Evolutionary conservation across 2,113 vertebrate genomes (phyloP).

Genomic region (Lophius piscatorius): DNA sequence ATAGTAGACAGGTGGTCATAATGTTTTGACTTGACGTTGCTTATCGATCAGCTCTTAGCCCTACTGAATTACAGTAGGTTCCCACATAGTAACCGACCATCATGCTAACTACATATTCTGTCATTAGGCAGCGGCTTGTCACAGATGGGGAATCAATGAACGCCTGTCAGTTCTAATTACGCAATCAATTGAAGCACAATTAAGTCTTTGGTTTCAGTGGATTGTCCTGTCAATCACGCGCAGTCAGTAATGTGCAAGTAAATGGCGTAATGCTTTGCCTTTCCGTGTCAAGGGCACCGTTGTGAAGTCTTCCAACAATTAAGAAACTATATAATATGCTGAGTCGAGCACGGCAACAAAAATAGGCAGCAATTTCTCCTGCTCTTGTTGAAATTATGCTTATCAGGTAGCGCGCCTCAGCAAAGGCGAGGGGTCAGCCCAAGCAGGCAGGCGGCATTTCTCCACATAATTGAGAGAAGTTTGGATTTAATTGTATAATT

Average conservation of each 20-base stretch:
- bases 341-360: slow-evolving; percentile 69
- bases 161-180: slow-evolving; percentile 74
- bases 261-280: slow-evolving; percentile 64
- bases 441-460: slow-evolving; percentile 77
- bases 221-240: slow-evolving; percentile 71
- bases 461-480: slow-evolving; percentile 83
- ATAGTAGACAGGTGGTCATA: too few relatives aligned
- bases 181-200: slow-evolving; percentile 71
- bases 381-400: slow-evolving; percentile 79
- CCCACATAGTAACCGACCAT: not conserved
- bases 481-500: slow-evolving; percentile 85
- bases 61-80: not conserved
- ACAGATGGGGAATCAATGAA: slow-evolving; percentile 60
- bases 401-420: slow-evolving; percentile 78
- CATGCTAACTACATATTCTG: slow-evolving; percentile 29
- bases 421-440: slow-evolving; percentile 77
- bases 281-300: slow-evolving; percentile 68
- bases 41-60: not conserved
- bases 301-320: slow-evolving; percentile 69
- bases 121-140: slow-evolving; percentile 49
- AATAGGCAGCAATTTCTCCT: slow-evolving; percentile 75
- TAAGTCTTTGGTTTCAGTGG: slow-evolving; percentile 73
- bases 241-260: slow-evolving; percentile 49
- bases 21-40: not conserved
- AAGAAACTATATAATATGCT: slow-evolving; percentile 67